These are phyloP conservation scores for Amphimallon solstitiale DNA, from an alignment of 2,888 invertebrate species.

Conservation along the genomic window DNA sequence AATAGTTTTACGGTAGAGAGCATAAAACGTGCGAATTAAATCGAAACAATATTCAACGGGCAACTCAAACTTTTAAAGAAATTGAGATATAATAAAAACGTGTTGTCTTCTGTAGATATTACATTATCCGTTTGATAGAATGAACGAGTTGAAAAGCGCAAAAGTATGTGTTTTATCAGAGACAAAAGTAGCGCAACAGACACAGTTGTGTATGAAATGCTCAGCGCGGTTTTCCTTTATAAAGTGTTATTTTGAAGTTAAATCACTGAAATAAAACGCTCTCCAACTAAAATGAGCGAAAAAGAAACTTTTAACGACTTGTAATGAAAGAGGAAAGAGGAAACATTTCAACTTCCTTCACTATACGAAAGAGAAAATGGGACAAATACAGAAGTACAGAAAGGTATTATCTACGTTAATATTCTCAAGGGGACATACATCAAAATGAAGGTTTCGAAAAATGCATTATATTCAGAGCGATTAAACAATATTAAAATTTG, in stretches of 20 bases:
- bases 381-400: conserved; percentile 19
- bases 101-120: too few species aligned
- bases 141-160: background rate
- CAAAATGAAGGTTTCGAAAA: conserved; percentile 11
- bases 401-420: conserved; percentile 22
- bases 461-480: conserved; percentile 4
- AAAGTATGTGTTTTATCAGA: conserved; percentile 26
- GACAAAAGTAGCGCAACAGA: conserved; percentile 18
- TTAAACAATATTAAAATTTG: conserved; percentile 8
- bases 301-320: conserved; percentile 52
- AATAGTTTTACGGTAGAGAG: too few species aligned
- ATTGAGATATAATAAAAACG: too few species aligned
- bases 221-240: conserved; percentile 42
- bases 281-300: conserved; percentile 43
- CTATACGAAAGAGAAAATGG: conserved; percentile 2
- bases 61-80: too few species aligned
- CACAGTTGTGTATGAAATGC: conserved; percentile 17
- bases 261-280: conserved; percentile 51
- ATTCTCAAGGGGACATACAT: conserved; percentile 18
- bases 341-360: conserved; percentile 44
- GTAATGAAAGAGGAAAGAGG: conserved; percentile 52
- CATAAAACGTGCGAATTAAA: too few species aligned
- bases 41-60: too few species aligned
- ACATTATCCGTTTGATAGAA: too few species aligned
- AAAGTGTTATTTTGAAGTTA: conserved; percentile 49